phyloP scores from a whole-genome alignment of 2,113 vertebrate species.

The Elgaria multicarinata region DNA sequence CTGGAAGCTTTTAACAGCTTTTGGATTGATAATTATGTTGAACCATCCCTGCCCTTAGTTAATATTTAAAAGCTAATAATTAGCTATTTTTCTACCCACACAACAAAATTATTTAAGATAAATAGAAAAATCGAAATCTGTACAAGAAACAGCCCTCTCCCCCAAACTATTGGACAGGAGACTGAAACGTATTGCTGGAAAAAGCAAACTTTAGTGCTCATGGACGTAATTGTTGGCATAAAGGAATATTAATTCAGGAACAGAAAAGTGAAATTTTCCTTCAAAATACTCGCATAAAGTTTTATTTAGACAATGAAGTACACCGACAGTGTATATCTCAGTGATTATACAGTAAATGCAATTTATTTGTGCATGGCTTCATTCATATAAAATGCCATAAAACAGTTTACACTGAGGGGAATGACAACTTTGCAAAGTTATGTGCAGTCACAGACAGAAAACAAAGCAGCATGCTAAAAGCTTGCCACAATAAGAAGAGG shows the following conservation, averaged over 20 bases:
- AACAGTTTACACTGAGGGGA: slow-evolving; percentile 39
- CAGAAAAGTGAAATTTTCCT: not conserved
- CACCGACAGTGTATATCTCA: not conserved
- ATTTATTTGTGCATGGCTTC: slow-evolving; percentile 45
- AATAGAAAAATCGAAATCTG: not conserved
- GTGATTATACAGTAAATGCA: slow-evolving; percentile 37
- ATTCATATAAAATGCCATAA: slow-evolving; percentile 30
- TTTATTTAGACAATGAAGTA: slow-evolving; percentile 23
- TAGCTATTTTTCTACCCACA: slow-evolving; percentile 20
- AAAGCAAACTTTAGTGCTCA: slow-evolving; percentile 18
- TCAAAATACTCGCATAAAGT: slow-evolving; percentile 33
- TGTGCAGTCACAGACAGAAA: slow-evolving; percentile 11
- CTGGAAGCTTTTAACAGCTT: slow-evolving; percentile 14
- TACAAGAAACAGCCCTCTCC: slow-evolving; percentile 1
- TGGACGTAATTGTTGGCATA: not conserved
- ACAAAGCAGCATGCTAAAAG: not conserved
- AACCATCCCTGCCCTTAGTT: slow-evolving; percentile 18
- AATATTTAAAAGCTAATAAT: not conserved
- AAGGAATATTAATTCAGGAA: slow-evolving; percentile 24
- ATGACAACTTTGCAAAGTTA: slow-evolving; percentile 33
- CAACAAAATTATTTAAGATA: not conserved
- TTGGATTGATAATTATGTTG: slow-evolving; percentile 20
- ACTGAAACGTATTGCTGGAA: not conserved
- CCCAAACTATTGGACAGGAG: not conserved
- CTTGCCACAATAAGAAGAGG: not conserved